These are phyloP conservation scores for Ochotona princeps DNA, from an alignment of 2,113 vertebrate genomes.

Conservation along the genomic window DNA sequence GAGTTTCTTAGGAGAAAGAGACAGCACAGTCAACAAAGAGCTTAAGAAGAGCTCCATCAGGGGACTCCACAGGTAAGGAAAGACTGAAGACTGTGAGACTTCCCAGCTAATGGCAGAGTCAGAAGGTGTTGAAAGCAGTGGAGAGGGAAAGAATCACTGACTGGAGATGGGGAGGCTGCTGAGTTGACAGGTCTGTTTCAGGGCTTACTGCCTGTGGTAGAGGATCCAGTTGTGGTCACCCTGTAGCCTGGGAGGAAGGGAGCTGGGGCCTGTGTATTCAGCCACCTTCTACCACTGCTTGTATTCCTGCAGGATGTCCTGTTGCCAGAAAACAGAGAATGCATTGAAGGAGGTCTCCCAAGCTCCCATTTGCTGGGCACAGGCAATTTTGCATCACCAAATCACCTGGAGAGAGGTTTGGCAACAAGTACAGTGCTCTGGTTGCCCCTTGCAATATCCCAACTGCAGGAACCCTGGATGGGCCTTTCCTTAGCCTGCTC, in stretches of 20 bases:
- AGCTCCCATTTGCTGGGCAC: neutral
- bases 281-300: neutral
- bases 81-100: too few species aligned
- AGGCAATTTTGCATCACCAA: neutral
- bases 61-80: too few species aligned
- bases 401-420: neutral
- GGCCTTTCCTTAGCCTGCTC: neutral
- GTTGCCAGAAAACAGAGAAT: neutral
- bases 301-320: neutral
- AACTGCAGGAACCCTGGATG: neutral
- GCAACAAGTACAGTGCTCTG: neutral
- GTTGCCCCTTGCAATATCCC: neutral
- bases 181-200: too few species aligned
- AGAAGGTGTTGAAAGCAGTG: neutral
- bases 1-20: neutral
- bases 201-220: neutral
- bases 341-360: accelerated
- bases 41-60: neutral
- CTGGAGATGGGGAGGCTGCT: accelerated
- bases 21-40: neutral
- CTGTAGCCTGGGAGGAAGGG: neutral
- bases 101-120: neutral
- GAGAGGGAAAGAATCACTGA: neutral
- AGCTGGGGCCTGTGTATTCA: neutral
- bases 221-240: neutral